Base-by-base conservation (phyloP, 1,140 invertebrate species). In the Sycophaga agraensis region DNA sequence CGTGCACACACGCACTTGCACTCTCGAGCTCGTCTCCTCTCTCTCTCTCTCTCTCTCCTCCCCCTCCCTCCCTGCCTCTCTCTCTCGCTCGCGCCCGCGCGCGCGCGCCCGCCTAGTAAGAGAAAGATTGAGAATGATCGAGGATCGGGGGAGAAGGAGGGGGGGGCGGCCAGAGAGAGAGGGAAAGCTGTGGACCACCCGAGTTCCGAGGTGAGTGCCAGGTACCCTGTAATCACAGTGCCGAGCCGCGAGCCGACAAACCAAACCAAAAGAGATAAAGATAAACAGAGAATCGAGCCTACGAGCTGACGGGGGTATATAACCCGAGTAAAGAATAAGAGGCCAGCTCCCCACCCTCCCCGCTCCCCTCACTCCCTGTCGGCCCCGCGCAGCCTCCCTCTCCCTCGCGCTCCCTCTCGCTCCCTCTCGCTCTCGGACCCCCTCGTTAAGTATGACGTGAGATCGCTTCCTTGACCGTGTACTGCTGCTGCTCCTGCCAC, bases 181-280 rank as follows among this genome's bases (percentile, higher is more conserved):
- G 60, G 65, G 60, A 31, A 48, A 19, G 40, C 60, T 24, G 58
- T 66, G 75, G 79, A 81, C 79, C 79, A 81, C 79, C 79, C 77
- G 77, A 80, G 79, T 75, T 77, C 70, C 74, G 79, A 80, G 78
- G 76, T 79, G 78, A 81, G 78, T 77, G 74, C 73, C 70, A 73
- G 74, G 73, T 77, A 78, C 73, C 75, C 79, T 79, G 78, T 80
- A 80, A 78, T 79, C 78, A 78, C 72, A 72, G 73, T 74, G 75
- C 74, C 72, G 71, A 76, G 76, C 77, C 77, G 76, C 76, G 73
- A 77, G 78, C 76, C 77, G 78, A 79, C 79, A 81, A 81, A 79
- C 77, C 73, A 76, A 81, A 79, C 73, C 72, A 78, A 79, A 78
- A 78, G 74, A 79, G 76, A 79, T 81, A 80, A 79, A 80, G 75